phyloP scores from a whole-genome alignment of 2,797 vertebrate species.

The Ctenopoma multispine region DNA sequence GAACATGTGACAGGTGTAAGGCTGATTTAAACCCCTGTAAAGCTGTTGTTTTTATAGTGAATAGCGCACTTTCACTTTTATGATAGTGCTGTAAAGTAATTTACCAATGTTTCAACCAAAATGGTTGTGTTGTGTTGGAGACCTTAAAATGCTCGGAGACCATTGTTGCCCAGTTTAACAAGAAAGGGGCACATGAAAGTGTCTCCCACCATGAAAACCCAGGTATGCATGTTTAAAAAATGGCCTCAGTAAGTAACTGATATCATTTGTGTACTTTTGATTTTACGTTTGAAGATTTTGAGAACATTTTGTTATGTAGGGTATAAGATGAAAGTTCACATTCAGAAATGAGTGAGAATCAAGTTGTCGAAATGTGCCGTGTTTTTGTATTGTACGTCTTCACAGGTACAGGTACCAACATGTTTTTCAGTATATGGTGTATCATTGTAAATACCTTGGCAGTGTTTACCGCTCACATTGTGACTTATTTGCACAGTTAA shows the following conservation, averaged over 20 bases:
- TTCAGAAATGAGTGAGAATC: background rate
- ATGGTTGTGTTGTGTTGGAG: background rate
- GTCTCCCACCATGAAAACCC: background rate
- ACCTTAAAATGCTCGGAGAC: constrained; percentile 21
- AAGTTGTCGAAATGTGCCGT: background rate
- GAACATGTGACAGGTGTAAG: constrained; percentile 18
- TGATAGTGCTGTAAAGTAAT: constrained; percentile 46
- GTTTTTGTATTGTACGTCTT: background rate
- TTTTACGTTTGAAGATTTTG: background rate
- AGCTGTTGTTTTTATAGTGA: constrained; percentile 31
- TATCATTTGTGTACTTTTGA: background rate
- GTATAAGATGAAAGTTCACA: background rate
- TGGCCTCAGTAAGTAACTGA: background rate
- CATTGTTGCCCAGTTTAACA: constrained; percentile 37
- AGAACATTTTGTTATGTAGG: background rate
- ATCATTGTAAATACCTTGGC: constrained; percentile 1
- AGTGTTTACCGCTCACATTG: background rate
- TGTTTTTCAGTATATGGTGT: constrained; percentile 7
- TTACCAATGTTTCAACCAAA: constrained; percentile 21
- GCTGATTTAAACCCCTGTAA: constrained; percentile 39
- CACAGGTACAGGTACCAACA: background rate
- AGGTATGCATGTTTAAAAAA: constrained; percentile 1
- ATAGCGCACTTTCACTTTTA: constrained; percentile 25
- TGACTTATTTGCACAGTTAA: constrained; percentile 8
- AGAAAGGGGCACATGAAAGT: constrained; percentile 2